These are phyloP conservation scores for Drosophila differens DNA, from an alignment of 2,888 invertebrate species.

Conservation along the genomic window DNA sequence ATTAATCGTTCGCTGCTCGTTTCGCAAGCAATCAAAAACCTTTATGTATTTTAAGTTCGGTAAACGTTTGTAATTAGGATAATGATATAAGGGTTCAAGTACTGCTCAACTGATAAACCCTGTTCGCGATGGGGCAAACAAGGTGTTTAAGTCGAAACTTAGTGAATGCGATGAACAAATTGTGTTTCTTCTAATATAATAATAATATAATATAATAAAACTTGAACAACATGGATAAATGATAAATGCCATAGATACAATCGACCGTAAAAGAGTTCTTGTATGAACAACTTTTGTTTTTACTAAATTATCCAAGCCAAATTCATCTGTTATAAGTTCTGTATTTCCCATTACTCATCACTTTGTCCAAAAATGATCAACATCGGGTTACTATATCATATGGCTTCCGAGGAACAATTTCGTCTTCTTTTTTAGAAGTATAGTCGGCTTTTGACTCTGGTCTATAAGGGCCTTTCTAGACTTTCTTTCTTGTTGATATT, in stretches of 20 bases:
- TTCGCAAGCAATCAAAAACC: slow-evolving; percentile 17
- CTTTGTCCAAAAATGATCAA: too few relatives aligned
- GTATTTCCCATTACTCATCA: too few relatives aligned
- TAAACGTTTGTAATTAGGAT: slow-evolving; percentile 4
- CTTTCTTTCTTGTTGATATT: too few relatives aligned
- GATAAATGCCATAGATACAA: neutral
- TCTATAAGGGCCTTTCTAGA: too few relatives aligned
- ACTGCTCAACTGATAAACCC: neutral
- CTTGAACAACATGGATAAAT: too few relatives aligned
- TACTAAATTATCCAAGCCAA: neutral
- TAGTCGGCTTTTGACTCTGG: too few relatives aligned
- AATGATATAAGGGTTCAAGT: neutral
- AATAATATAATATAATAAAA: too few relatives aligned
- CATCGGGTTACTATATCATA: too few relatives aligned
- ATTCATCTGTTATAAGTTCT: neutral
- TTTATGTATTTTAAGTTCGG: slow-evolving; percentile 12
- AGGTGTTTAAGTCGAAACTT: neutral
- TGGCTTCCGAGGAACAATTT: too few relatives aligned
- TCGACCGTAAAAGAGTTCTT: neutral
- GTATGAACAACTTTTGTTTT: neutral
- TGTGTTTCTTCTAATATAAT: neutral
- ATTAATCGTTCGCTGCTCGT: slow-evolving; percentile 50
- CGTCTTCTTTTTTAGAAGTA: too few relatives aligned
- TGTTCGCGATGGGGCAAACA: neutral
- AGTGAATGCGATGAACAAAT: neutral